Evolutionary conservation across 2,113 vertebrate species (phyloP).

Genomic region (Cavia aperea): DNA sequence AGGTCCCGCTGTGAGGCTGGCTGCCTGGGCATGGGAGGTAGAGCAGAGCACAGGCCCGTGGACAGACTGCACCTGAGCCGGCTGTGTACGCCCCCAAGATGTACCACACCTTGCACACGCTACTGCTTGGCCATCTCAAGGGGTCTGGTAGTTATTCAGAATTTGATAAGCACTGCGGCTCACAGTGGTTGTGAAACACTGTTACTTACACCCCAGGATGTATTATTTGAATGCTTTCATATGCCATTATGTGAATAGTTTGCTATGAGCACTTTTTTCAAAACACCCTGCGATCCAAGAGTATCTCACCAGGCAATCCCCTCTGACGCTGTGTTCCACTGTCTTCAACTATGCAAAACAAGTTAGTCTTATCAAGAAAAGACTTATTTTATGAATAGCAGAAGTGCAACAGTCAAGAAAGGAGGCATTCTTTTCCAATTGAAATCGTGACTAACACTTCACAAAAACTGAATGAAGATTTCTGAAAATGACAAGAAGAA

Average conservation of each 20-base stretch:
- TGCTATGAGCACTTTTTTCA: background rate
- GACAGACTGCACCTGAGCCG: rapidly evolving
- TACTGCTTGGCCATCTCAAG: background rate
- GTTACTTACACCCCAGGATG: background rate
- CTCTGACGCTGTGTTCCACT: background rate
- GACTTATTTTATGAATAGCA: background rate
- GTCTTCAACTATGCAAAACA: background rate
- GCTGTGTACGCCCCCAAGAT: rapidly evolving
- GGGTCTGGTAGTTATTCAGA: background rate
- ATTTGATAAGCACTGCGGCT: background rate
- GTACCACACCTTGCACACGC: too few relatives aligned
- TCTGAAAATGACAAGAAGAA: background rate
- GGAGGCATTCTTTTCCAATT: background rate
- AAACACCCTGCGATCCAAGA: background rate
- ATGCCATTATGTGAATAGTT: background rate
- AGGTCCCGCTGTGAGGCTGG: rapidly evolving
- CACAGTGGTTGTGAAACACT: background rate
- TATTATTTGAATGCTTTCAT: background rate
- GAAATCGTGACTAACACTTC: background rate
- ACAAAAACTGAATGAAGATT: background rate
- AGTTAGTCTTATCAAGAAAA: background rate
- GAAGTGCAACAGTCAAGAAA: background rate
- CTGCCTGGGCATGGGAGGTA: rapidly evolving
- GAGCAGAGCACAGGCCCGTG: background rate
- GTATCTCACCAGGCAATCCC: background rate